A percentile compares a stretch with the other conserved stretches of the same genome.
phyloP scores from a whole-genome alignment of 2,113 vertebrate genomes.

The Sapajus apella region DNA sequence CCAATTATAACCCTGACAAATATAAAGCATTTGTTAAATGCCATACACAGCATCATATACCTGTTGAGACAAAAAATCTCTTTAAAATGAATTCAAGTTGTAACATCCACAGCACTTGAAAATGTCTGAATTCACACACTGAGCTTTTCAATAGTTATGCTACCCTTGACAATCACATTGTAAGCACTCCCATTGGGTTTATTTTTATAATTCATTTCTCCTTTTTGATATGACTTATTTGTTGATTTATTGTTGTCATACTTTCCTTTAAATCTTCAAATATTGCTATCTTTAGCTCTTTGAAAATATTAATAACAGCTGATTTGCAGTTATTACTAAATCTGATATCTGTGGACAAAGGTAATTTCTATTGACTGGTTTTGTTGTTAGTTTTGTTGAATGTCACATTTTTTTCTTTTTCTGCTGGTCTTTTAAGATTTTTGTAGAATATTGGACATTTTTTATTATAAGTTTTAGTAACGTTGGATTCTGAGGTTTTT shows the following conservation, averaged over 20 bases:
- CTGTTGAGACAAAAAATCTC: background rate
- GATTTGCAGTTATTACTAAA: background rate
- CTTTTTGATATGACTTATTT: background rate
- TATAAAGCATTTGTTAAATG: background rate
- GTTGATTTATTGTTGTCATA: background rate
- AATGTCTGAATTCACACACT: background rate
- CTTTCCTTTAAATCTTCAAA: conserved; percentile 42
- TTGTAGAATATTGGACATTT: background rate
- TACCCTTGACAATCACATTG: background rate
- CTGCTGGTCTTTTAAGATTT: background rate
- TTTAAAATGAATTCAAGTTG: background rate
- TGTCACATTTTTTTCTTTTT: background rate
- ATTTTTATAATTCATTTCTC: background rate
- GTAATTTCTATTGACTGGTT: background rate
- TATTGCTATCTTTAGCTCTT: background rate
- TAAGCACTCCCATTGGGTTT: background rate
- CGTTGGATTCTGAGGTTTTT: background rate
- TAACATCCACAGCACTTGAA: background rate
- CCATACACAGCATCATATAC: background rate
- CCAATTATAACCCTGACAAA: background rate
- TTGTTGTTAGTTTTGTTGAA: background rate
- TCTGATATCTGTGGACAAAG: background rate
- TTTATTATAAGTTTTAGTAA: background rate
- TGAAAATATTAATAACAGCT: background rate
- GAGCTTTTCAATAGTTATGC: background rate